Evolutionary conservation across 2,113 vertebrate genomes (phyloP), one percentile per base, ranked within the genome.

Genomic region (Varanus komodoensis): DNA sequence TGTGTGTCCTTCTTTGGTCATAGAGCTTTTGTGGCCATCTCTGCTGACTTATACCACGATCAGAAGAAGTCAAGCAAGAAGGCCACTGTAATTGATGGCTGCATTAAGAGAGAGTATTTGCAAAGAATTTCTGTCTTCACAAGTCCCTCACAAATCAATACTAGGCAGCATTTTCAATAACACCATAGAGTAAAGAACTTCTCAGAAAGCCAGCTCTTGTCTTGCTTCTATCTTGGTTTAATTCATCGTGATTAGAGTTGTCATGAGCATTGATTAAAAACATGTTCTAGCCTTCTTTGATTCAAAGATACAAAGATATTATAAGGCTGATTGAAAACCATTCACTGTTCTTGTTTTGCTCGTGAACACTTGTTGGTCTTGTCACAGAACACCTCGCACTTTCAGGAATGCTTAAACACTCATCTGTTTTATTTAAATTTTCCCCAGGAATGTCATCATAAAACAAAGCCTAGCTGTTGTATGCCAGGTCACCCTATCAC

Each of bases 111-210:
- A 52, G 57, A 87, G 32, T 83, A 87, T 87, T 82, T 83, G 54
- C 52, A 81, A 82, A 75, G 79, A 91, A 87, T 87, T 67, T 82
- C 38, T 82, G 78, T 68, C 79, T 91, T 87, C 38, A 74, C 89
- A 81, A 90, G 52, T 75, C 78, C 68, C 54, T 90, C 84, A 82
- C 78, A 87, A 90, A 90, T 90, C 89, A 87, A 87, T 90, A 82
- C 64, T 52, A 87, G 78, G 68, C 8, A 44, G 69, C 64, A 82
- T 75, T 81, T 90, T 90, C 78, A 82, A 90, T 82, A 90, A 75
- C 78, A 87, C 29, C 68, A 82, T 82, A 82, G 67, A 90, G 78
- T 81, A 68, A 77, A 87, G 69, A 82, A 87, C 57, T 87, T 87
- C 67, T 77, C 79, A 54, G 27, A 82, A 87, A 82, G 57, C 79